A percentile compares a stretch with the other conserved stretches of the same genome.
phyloP scores from a whole-genome alignment of 2,797 vertebrate genomes.

The Lutjanus campechanus region DNA sequence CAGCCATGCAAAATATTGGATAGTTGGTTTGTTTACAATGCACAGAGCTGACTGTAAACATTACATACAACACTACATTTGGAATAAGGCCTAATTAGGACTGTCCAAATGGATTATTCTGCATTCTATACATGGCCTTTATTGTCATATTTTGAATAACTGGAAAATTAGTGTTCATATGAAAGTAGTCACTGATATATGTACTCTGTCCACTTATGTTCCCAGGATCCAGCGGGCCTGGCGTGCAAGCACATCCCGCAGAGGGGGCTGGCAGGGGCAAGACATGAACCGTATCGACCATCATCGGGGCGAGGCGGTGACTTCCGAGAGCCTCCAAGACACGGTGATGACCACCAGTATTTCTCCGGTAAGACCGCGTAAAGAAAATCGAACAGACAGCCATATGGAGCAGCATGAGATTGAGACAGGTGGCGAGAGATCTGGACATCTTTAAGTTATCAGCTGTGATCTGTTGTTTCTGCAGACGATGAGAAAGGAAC shows the following conservation, averaged over 20 bases:
- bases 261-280: constrained; percentile 57
- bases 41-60: no score
- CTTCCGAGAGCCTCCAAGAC: constrained; percentile 58
- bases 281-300: constrained; percentile 34
- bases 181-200: background rate
- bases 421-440: constrained; percentile 30
- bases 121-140: no score
- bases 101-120: no score
- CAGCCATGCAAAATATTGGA: no score
- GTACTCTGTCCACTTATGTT: background rate
- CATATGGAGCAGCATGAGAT: constrained; percentile 22
- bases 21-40: no score
- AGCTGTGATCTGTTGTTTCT: constrained; percentile 46
- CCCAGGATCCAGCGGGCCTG: constrained; percentile 86
- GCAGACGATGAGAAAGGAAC: constrained; percentile 21
- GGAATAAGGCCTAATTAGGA: no score
- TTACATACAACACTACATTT: no score
- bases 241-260: constrained; percentile 77
- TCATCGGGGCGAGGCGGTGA: constrained; percentile 25
- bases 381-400: constrained; percentile 7
- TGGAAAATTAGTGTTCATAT: no score
- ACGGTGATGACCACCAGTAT: constrained; percentile 57
- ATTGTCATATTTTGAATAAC: no score
- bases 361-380: constrained; percentile 72
- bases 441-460: constrained; percentile 16